A percentile compares a stretch with the other conserved stretches of the same genome.
Conservation (phyloP, 2,113 vertebrate genomes). For the Chloroceryle aenea region DNA sequence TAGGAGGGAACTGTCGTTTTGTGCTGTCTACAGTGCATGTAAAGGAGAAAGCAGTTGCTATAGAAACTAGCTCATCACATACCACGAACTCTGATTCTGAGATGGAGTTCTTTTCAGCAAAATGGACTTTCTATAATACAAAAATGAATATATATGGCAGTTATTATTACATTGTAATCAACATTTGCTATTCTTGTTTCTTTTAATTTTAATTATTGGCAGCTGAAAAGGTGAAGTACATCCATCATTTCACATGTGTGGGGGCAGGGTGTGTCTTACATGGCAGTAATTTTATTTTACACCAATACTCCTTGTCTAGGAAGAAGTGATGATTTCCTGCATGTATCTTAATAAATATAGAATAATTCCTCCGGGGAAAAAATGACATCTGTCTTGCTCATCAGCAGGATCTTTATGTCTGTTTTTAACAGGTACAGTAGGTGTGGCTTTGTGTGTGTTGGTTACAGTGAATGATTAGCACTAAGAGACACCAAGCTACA, state of each 20-base stretch:
- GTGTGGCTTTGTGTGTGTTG: slow-evolving; percentile 3
- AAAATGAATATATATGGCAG: background rate
- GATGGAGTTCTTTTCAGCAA: slow-evolving; percentile 65
- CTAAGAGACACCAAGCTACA: background rate
- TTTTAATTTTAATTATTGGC: background rate
- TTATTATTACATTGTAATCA: background rate
- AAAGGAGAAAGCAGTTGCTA: slow-evolving; percentile 75
- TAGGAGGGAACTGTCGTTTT: slow-evolving; percentile 38
- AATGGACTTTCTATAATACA: slow-evolving; percentile 38
- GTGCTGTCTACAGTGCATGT: slow-evolving; percentile 14
- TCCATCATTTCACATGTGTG: background rate
- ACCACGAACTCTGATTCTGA: slow-evolving; percentile 46
- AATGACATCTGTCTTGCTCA: background rate
- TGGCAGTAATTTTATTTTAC: background rate
- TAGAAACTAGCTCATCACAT: slow-evolving; percentile 75
- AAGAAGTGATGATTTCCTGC: background rate
- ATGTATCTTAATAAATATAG: background rate
- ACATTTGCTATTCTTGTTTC: background rate
- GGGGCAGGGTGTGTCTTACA: background rate
- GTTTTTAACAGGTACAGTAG: background rate
- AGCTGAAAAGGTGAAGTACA: background rate
- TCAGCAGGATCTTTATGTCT: background rate
- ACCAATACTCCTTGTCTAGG: background rate
- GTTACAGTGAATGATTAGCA: background rate
- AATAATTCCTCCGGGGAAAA: background rate